Percentiles rank a stretch among this genome's conserved stretches.
Evolutionary conservation across 1,140 invertebrate genomes (phyloP).

Genomic region (Caenorhabditis inopinata): DNA sequence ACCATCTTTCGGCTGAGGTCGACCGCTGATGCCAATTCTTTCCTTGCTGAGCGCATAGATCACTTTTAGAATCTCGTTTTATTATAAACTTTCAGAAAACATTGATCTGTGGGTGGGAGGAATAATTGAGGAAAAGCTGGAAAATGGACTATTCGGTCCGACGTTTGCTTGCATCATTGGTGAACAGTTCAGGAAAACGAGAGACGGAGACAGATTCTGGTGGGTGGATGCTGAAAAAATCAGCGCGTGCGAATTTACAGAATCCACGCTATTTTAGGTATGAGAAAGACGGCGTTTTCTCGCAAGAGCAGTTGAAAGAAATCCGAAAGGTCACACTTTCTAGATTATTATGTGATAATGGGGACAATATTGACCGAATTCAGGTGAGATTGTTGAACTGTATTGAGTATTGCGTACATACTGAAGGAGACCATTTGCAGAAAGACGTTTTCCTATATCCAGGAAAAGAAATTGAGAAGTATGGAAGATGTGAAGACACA

Average conservation of each 20-base stretch:
- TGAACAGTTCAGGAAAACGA: conserved; percentile 83
- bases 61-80: neutral
- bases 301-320: conserved; percentile 74
- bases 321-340: conserved; percentile 75
- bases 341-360: conserved; percentile 78
- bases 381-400: conserved; percentile 65
- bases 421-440: too few species aligned
- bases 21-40: neutral
- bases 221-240: conserved; percentile 1
- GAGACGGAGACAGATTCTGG: conserved; percentile 80
- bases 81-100: conserved; percentile 72
- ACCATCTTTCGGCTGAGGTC: conserved; percentile 20
- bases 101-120: conserved; percentile 95
- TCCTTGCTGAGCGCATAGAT: neutral
- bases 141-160: conserved; percentile 83
- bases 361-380: conserved; percentile 72
- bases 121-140: conserved; percentile 81
- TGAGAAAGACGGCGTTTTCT: conserved; percentile 83
- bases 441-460: conserved; percentile 60
- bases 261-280: conserved; percentile 78
- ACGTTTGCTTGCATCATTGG: conserved; percentile 85
- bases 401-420: too few species aligned
- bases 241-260: neutral
- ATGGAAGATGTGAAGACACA: conserved; percentile 51
- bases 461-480: conserved; percentile 52